phyloP scores from a whole-genome alignment of 2,797 vertebrate species.

The Otus scops region DNA sequence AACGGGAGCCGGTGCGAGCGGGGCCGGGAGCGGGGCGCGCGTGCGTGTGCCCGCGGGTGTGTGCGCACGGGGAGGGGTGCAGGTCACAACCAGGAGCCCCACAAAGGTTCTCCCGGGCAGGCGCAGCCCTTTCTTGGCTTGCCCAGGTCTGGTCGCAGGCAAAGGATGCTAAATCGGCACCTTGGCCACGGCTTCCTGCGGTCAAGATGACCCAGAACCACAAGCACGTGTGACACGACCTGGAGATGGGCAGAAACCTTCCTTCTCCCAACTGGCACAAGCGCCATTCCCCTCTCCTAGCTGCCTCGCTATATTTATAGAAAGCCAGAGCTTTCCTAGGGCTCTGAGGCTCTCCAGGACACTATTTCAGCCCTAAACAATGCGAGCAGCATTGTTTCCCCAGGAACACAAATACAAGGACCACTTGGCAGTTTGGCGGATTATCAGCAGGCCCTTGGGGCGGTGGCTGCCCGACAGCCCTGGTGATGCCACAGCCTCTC shows the following conservation, averaged over 20 bases:
- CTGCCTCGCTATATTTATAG: neutral
- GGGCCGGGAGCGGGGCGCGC: neutral
- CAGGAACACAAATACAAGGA: neutral
- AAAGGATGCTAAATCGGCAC: neutral
- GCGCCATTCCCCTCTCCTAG: neutral
- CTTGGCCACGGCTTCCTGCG: accelerated
- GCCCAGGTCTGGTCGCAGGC: accelerated
- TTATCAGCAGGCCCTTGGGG: neutral
- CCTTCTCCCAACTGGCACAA: accelerated
- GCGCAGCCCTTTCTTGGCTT: neutral
- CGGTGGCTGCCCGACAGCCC: neutral
- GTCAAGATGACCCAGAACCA: accelerated
- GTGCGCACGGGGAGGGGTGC: accelerated
- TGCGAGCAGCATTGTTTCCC: neutral
- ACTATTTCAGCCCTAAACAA: neutral
- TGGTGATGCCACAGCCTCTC: accelerated
- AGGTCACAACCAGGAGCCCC: neutral
- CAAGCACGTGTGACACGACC: neutral
- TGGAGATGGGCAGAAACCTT: neutral
- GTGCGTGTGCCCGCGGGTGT: neutral
- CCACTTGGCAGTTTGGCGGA: neutral
- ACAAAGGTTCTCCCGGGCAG: neutral
- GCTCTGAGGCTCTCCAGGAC: neutral
- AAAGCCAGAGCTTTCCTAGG: neutral
- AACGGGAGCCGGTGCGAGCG: neutral